Evolutionary conservation across 2,113 vertebrate genomes (phyloP).

Genomic region (Antechinus stuartii): DNA sequence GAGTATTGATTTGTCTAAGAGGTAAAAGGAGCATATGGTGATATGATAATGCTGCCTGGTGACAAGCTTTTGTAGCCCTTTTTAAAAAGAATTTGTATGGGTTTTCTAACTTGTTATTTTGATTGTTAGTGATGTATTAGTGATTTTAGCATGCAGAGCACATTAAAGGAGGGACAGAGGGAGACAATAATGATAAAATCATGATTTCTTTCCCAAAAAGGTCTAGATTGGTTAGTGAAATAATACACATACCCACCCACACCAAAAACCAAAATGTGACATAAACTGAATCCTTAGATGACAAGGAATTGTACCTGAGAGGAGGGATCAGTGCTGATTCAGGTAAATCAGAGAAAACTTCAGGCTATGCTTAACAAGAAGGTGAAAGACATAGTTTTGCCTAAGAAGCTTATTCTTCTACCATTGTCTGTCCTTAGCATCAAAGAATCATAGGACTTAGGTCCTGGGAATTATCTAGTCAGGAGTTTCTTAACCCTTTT

Average conservation of each 20-base stretch:
- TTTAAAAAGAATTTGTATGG: neutral
- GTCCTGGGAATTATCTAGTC: neutral
- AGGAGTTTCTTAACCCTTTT: neutral
- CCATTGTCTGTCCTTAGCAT: neutral
- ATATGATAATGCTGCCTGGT: neutral
- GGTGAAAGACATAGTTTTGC: neutral
- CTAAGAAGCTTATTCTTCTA: neutral
- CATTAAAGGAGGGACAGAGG: neutral
- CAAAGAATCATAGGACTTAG: neutral
- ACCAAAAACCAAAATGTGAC: neutral
- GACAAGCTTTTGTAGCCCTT: neutral
- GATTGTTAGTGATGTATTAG: neutral
- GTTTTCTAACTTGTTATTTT: neutral
- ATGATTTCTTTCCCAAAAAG: neutral
- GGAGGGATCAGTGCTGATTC: neutral
- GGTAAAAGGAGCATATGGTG: neutral
- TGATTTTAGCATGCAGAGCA: neutral
- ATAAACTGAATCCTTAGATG: neutral
- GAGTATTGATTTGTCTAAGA: neutral
- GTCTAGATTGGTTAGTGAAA: neutral
- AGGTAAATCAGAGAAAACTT: neutral
- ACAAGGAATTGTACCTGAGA: neutral
- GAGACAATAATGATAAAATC: neutral
- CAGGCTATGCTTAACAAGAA: neutral
- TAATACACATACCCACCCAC: neutral